Evolutionary conservation across 2,888 invertebrate genomes (phyloP), one percentile per base, ranked within the genome.

Genomic region (Apotomis capreana): DNA sequence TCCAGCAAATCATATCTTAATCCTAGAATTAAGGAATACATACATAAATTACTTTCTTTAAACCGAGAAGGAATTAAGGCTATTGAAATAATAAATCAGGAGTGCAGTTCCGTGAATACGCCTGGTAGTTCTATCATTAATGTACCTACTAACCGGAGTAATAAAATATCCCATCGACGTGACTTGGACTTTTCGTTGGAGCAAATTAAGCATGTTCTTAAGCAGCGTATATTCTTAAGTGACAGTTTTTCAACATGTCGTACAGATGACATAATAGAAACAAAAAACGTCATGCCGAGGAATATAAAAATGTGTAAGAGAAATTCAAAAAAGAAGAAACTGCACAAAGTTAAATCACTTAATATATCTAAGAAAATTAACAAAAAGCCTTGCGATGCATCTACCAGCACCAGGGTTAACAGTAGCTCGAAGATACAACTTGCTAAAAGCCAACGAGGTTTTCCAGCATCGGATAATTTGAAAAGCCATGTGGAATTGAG

Each of bases 91-190:
- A 84, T 88, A 26, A 88, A 89, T 75, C 90, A 91, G 81, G 90
- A 92, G 68, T 92, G 93, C 74, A 94, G 94, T 78, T 84, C 88
- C 2, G 87, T 92, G 4, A 80, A 87, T n/a, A 94, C 94, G 12
- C 94, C 94, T 15, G 85, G 88, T 4, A 93, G 92, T 77, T 94
- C 94, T 0, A 85, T 94, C 67, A 85, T 94, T 49, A 88, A 93
- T 75, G 83, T 87, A 0, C 82, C 88, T 10, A 82, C 80, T 51
- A 93, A 93, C 79, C 74, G 84, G 12, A 78, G 81, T 58, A 78
- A 77, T 44, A 78, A 76, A 46, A 84, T 82, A n/a, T 10, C 9
- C 57, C 36, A n/a, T n/a, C 55, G 46, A 26, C 26, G 51, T 36
- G n/a, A 44, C 12, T 44, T 49, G 6, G 15, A 86, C 78, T 87